Conservation (phyloP, 2,113 vertebrate genomes). For the Caracal caracal region DNA sequence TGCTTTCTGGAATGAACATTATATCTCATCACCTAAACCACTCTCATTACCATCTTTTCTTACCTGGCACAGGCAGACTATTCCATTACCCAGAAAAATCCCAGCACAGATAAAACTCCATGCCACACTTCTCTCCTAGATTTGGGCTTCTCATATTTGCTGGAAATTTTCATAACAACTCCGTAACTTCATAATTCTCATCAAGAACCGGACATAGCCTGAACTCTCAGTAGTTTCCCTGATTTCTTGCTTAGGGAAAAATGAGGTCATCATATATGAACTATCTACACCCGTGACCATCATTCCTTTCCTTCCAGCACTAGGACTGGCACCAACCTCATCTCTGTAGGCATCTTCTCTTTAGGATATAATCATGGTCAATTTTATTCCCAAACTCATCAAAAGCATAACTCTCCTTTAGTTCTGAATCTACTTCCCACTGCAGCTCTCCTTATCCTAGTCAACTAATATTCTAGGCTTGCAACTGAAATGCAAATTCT, state of each 20-base stretch:
- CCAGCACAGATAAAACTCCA: neutral
- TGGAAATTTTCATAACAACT: neutral
- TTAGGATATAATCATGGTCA: neutral
- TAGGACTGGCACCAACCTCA: neutral
- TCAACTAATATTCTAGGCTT: neutral
- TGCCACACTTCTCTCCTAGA: neutral
- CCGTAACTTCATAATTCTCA: neutral
- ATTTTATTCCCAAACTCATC: neutral
- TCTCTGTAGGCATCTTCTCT: neutral
- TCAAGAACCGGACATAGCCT: neutral
- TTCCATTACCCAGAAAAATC: neutral
- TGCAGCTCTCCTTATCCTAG: neutral
- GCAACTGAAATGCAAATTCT: neutral
- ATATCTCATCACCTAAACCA: neutral
- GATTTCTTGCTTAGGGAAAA: neutral
- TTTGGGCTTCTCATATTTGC: neutral
- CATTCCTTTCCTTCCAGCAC: neutral
- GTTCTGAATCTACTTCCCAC: neutral
- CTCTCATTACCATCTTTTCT: neutral
- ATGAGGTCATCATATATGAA: neutral
- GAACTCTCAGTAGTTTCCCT: neutral
- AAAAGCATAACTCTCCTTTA: neutral
- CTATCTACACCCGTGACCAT: no score
- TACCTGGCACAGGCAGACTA: neutral
- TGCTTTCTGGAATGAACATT: neutral